A percentile compares a stretch with the other conserved stretches of the same genome.
Conservation (phyloP, 2,888 invertebrate genomes). For the Cistogaster globosa region DNA sequence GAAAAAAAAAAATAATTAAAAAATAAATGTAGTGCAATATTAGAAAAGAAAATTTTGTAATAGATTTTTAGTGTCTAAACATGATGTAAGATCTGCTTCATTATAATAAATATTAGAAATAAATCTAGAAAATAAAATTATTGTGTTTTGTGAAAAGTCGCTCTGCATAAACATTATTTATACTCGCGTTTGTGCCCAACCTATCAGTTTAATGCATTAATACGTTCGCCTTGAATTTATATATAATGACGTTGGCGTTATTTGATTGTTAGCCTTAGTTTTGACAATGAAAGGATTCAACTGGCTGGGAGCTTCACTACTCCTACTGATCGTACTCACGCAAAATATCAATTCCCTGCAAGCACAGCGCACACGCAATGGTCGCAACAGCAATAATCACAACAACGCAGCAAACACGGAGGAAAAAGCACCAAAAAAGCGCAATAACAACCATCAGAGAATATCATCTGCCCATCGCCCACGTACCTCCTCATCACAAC, state of each 20-base stretch:
- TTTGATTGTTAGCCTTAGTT: conserved; percentile 59
- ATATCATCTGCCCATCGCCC: conserved; percentile 73
- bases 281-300: conserved; percentile 71
- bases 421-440: conserved; percentile 60
- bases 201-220: neutral
- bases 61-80: conserved; percentile 29
- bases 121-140: conserved; percentile 13
- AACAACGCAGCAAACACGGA: conserved; percentile 41
- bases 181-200: neutral
- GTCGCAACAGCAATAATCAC: conserved; percentile 54
- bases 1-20: conserved; percentile 6
- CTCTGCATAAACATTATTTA: neutral
- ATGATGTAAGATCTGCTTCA: conserved; percentile 59
- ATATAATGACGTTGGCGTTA: conserved; percentile 69
- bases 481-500: conserved; percentile 67
- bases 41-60: conserved; percentile 12
- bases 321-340: conserved; percentile 70
- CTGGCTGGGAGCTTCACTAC: conserved; percentile 69
- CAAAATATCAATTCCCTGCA: conserved; percentile 45
- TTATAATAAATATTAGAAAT: neutral
- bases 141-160: neutral
- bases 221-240: conserved; percentile 28
- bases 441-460: conserved; percentile 68
- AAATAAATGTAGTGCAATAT: conserved; percentile 46
- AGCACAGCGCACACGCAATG: conserved; percentile 64